Conservation (phyloP, 2,113 vertebrate genomes). For the Toxostoma redivivum region DNA sequence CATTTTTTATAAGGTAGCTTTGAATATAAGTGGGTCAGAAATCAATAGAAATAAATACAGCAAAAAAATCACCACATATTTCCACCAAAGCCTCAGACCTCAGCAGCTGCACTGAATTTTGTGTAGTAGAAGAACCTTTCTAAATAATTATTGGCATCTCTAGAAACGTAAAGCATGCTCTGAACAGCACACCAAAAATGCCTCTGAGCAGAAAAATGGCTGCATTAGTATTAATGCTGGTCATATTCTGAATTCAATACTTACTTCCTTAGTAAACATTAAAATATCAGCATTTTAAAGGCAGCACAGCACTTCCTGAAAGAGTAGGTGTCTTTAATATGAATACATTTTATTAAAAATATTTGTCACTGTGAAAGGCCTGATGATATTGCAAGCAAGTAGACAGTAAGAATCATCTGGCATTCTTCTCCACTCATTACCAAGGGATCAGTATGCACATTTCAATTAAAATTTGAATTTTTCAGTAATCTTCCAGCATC, state of each 20-base stretch:
- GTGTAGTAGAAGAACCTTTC: background rate
- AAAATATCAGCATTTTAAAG: conserved; percentile 5
- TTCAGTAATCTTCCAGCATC: background rate
- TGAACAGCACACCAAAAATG: background rate
- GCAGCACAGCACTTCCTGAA: background rate
- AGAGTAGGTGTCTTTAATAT: background rate
- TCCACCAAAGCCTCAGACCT: background rate
- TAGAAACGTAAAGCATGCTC: background rate
- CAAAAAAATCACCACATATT: background rate
- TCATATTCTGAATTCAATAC: background rate
- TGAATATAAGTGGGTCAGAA: background rate
- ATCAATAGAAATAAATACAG: background rate
- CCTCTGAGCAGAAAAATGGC: conserved; percentile 20
- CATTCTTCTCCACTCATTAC: background rate
- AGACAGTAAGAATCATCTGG: background rate
- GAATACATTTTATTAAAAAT: background rate
- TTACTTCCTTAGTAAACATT: background rate
- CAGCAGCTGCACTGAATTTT: background rate
- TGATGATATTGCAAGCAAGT: background rate
- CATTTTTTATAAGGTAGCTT: background rate
- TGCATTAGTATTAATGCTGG: background rate
- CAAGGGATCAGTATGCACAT: background rate
- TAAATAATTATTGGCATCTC: background rate
- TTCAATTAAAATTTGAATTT: background rate
- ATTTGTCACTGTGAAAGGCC: background rate